Evolutionary conservation across 2,797 vertebrate species (phyloP), one percentile per base, ranked within the genome.

Genomic region (Octomys mimax): DNA sequence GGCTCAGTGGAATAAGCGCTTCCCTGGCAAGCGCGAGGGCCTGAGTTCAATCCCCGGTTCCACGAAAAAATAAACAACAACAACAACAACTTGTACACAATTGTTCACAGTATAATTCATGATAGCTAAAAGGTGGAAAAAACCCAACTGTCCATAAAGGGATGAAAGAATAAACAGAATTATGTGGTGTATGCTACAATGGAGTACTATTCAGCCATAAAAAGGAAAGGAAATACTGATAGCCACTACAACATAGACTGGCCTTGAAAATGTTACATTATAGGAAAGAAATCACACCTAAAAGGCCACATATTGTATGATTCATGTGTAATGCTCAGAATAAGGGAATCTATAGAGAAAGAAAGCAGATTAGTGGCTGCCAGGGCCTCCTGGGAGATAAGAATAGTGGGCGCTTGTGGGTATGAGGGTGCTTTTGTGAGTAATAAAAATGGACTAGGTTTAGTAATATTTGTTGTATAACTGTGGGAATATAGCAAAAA

Each of bases 211-310:
- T 79, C 52, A 92, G 33, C 31, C 33, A 78, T 46, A 57, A 52
- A 85, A 91, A 86, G 79, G 82, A 90, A 54, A 92, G 28, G 57
- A 95, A 86, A 46, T 46, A n/a, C 46, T 91, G 52, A 95, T 36
- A 64, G 33, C 42, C 13, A 54, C 16, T 31, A 83, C 52, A 62
- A 81, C 36, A 26, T 8, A 68, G 54, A 94, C 19, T 6, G 83
- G 75, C 64, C 14, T 22, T 88, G 46, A 95, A 79, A 96, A 62
- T 13, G 42, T 93, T 68, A 77, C 3, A 31, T 54, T 31, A 84
- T 82, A 33, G 78, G n/a, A 91, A 92, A 87, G 57, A 95, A 95
- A 80, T 14, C n/a, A 79, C 64, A 84, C 21, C 83, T 66, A 73
- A 92, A 92, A 84, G 28, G 64, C 13, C 62, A 62, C 49, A 61